phyloP scores from a whole-genome alignment of 92 coral and sea anemone species.

The Palythoa grandiflora region DNA sequence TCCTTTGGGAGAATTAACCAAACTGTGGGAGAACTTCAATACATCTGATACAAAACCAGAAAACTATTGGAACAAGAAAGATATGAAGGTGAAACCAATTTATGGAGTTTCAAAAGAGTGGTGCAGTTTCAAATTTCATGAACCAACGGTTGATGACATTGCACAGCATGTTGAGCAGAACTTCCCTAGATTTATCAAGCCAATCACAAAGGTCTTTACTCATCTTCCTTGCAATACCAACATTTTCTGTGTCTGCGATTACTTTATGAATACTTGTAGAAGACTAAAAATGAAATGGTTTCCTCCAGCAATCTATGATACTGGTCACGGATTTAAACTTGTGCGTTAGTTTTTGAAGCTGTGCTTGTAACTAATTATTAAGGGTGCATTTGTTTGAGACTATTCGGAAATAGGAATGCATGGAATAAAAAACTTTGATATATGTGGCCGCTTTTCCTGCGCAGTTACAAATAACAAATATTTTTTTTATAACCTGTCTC shows the following conservation, averaged over 20 bases:
- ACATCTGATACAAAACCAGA: constrained; percentile 70
- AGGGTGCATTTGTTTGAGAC: no score
- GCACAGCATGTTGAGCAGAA: constrained; percentile 93
- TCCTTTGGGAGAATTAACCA: constrained; percentile 93
- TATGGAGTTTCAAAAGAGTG: constrained; percentile 93
- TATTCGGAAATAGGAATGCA: no score
- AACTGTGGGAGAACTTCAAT: constrained; percentile 85
- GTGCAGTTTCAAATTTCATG: constrained; percentile 96
- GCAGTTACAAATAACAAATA: no score
- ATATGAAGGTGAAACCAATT: constrained; percentile 74
- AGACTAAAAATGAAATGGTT: constrained; percentile 97
- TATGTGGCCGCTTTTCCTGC: no score
- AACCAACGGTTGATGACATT: constrained; percentile 92
- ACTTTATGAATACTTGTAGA: constrained; percentile 75
- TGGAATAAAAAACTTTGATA: no score
- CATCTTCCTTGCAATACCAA: constrained; percentile 89
- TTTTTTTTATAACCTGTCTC: no score
- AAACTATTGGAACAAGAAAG: constrained; percentile 67
- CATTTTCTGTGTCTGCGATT: constrained; percentile 86
- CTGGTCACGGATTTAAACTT: constrained; percentile 99
- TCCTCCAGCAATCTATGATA: constrained; percentile 91
- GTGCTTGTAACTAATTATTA: no score
- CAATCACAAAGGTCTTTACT: constrained; percentile 90
- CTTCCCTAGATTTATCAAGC: constrained; percentile 93
- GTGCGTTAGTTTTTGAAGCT: constrained; percentile 34